Evolutionary conservation across 1,140 invertebrate genomes (phyloP).

Genomic region (Leptopilina boulardi): DNA sequence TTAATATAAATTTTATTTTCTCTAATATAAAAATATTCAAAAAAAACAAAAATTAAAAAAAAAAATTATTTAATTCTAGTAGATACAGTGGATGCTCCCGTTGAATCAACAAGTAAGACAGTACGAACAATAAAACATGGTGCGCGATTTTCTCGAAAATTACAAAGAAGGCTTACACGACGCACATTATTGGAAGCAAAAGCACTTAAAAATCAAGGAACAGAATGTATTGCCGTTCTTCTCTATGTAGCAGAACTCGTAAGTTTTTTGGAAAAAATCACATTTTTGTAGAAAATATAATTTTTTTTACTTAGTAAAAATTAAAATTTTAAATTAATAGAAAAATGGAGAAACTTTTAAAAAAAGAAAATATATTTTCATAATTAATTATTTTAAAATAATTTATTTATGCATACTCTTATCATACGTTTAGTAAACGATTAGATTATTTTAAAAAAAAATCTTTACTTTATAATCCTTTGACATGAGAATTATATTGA

Average conservation of each 20-base stretch:
- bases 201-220: constrained; percentile 86
- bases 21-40: not conserved
- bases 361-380: not conserved
- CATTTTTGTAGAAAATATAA: not conserved
- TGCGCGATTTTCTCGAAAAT: constrained; percentile 82
- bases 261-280: constrained; percentile 53
- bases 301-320: too few relatives aligned
- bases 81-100: constrained; percentile 52
- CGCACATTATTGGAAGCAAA: constrained; percentile 84
- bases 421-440: not conserved
- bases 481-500: not conserved
- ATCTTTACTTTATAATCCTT: not conserved
- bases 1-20: too few relatives aligned
- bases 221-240: constrained; percentile 85
- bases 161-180: constrained; percentile 83
- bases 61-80: constrained; percentile 34
- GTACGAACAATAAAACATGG: constrained; percentile 85
- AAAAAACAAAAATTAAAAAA: not conserved
- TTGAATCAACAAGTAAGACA: constrained; percentile 75
- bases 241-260: constrained; percentile 86
- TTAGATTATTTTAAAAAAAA: not conserved
- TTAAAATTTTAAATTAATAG: not conserved
- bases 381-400: too few relatives aligned
- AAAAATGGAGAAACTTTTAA: not conserved
- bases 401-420: too few relatives aligned